Conservation (phyloP, 2,888 invertebrate species). For the Caenorhabditis doughertyi region DNA sequence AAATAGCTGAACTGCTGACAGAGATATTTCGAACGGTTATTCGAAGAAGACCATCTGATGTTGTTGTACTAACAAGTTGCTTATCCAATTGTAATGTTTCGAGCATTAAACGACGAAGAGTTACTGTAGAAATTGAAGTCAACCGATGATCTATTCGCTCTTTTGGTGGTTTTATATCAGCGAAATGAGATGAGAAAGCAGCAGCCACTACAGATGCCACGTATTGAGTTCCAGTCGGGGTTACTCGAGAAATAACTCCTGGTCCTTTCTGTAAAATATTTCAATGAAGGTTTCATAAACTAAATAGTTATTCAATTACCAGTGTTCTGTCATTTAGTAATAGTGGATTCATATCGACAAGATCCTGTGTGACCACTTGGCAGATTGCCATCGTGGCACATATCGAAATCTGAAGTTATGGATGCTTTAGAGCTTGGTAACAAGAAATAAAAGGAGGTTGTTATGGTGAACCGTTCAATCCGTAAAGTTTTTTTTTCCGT, state of each 20-base stretch:
- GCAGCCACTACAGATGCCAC: slow-evolving; percentile 75
- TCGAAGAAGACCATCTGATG: slow-evolving; percentile 36
- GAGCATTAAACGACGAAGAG: slow-evolving; percentile 36
- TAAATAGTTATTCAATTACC: slow-evolving; percentile 4
- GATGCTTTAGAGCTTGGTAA: too few species aligned
- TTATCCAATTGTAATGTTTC: slow-evolving; percentile 54
- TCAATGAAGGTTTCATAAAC: neutral
- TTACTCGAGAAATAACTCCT: slow-evolving; percentile 76
- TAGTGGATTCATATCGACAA: slow-evolving; percentile 56
- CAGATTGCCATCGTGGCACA: slow-evolving; percentile 32
- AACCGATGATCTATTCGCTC: slow-evolving; percentile 33
- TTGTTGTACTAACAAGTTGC: slow-evolving; percentile 44
- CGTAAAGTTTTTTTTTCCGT: too few species aligned
- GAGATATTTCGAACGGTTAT: slow-evolving; percentile 45
- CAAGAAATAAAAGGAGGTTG: neutral
- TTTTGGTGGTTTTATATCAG: slow-evolving; percentile 55
- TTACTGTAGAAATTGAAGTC: slow-evolving; percentile 35
- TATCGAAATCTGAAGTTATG: slow-evolving; percentile 27
- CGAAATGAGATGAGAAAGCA: slow-evolving; percentile 73
- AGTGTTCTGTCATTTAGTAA: slow-evolving; percentile 47
- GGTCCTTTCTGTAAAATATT: slow-evolving; percentile 70
- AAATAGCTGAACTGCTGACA: slow-evolving; percentile 47
- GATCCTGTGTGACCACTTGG: slow-evolving; percentile 32
- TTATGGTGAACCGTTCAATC: too few species aligned
- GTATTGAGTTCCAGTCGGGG: slow-evolving; percentile 75